Evolutionary conservation across 2,888 invertebrate genomes (phyloP), one percentile per base, ranked within the genome.

Genomic region (Cantharis rufa): DNA sequence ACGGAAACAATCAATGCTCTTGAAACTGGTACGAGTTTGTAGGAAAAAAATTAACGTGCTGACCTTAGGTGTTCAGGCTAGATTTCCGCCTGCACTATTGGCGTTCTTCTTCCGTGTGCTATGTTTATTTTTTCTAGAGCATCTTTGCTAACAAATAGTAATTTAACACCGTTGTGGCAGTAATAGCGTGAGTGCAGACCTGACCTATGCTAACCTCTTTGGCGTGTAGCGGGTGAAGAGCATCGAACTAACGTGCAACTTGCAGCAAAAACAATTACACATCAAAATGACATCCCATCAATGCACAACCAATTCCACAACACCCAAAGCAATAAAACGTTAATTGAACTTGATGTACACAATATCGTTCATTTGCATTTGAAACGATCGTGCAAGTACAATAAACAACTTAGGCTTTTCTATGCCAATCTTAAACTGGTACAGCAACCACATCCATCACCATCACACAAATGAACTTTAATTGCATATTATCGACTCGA

Each of bases 281-380:
- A 81, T 81, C 80, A 81, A 80, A 82, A 80, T 84, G 83, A 83
- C 83, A 82, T 83, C 83, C 80, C 80, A 81, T 82, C 84, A 82
- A 81, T 80, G 76, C 73, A 78, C 78, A 78, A 71, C 77, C 78
- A 78, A 79, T 79, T 80, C 81, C 82, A 81, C 81, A 83, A 73
- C 78, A 76, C 82, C 81, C 79, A 70, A 81, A 81, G 83, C 82
- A 82, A 83, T 81, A 83, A 84, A 84, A 82, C 82, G 82, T 74
- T 77, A 74, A 83, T 84, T 82, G 81, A 82, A 81, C 80, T 79
- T 79, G 75, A 78, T 80, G 75, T 77, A 78, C 81, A 79, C 72
- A 66, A 75, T 68, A 79, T 78, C 74, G 71, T 76, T 72, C 78
- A 82, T 82, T 82, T 80, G 79, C 80, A 81, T 81, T 81, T 81